phyloP scores from a whole-genome alignment of 2,888 invertebrate species.

The Drosophila ustulata region DNA sequence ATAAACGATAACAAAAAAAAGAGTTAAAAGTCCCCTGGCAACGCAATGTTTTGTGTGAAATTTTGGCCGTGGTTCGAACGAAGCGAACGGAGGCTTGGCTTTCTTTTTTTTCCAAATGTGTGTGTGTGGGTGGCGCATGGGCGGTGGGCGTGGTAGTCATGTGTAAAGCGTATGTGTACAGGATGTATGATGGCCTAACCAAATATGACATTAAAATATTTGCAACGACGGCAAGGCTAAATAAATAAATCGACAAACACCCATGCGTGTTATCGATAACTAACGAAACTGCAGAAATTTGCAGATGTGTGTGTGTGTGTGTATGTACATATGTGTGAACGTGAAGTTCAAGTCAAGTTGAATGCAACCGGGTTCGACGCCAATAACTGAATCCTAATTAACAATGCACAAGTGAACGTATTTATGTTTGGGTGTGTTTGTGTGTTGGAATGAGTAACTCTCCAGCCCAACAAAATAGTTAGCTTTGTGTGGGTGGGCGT shows the following conservation, averaged over 20 bases:
- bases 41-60: slow-evolving; percentile 75
- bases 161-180: slow-evolving; percentile 47
- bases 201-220: slow-evolving; percentile 6
- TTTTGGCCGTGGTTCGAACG: slow-evolving; percentile 77
- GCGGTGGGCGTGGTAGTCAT: slow-evolving; percentile 55
- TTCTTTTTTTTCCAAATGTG: not conserved
- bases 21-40: slow-evolving; percentile 55
- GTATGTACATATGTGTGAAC: slow-evolving; percentile 27
- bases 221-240: not conserved
- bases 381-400: slow-evolving; percentile 27
- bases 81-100: slow-evolving; percentile 77
- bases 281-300: not conserved
- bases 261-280: slow-evolving; percentile 19
- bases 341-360: slow-evolving; percentile 42
- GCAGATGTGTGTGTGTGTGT: not conserved
- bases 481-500: slow-evolving; percentile 32
- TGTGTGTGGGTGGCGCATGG: slow-evolving; percentile 69
- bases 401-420: slow-evolving; percentile 29
- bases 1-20: slow-evolving; percentile 13
- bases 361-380: slow-evolving; percentile 41
- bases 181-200: slow-evolving; percentile 20
- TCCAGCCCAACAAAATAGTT: slow-evolving; percentile 21
- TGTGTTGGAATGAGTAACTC: slow-evolving; percentile 32
- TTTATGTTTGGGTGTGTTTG: slow-evolving; percentile 28
- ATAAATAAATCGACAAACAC: slow-evolving; percentile 3